phyloP scores from a whole-genome alignment of 2,797 vertebrate genomes.

The Etheostoma nigrum region DNA sequence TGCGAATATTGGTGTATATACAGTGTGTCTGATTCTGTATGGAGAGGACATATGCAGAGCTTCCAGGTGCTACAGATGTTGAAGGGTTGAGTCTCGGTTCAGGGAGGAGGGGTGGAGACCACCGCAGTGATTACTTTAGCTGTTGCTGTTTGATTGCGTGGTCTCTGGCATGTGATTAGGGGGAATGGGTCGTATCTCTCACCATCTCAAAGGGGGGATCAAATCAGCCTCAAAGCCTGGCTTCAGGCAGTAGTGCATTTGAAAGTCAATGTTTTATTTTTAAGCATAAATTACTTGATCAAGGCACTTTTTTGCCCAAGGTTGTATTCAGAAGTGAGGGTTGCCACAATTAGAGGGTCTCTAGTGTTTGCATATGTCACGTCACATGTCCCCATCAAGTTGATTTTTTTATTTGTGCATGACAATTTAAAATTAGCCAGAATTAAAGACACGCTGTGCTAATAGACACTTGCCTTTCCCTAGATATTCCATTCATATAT shows the following conservation, averaged over 20 bases:
- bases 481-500: slow-evolving; percentile 4
- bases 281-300: slow-evolving; percentile 83
- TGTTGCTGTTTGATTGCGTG: slow-evolving; percentile 80
- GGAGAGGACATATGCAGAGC: slow-evolving; percentile 49
- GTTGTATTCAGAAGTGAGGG: slow-evolving; percentile 72
- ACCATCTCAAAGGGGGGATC: slow-evolving; percentile 80
- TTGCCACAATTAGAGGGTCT: slow-evolving; percentile 48
- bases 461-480: background rate
- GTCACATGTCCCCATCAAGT: slow-evolving; percentile 43
- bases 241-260: slow-evolving; percentile 80
- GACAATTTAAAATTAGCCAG: background rate
- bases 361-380: slow-evolving; percentile 67
- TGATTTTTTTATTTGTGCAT: slow-evolving; percentile 15
- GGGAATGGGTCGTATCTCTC: slow-evolving; percentile 80
- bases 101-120: slow-evolving; percentile 65
- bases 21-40: slow-evolving; percentile 47
- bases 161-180: slow-evolving; percentile 81
- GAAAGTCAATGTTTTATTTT: slow-evolving; percentile 85
- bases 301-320: slow-evolving; percentile 70
- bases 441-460: background rate
- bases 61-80: slow-evolving; percentile 43
- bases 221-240: slow-evolving; percentile 84
- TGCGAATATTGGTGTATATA: slow-evolving; percentile 23
- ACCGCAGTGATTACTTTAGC: slow-evolving; percentile 78
- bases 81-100: slow-evolving; percentile 47